These are phyloP conservation scores for Copidosoma floridanum DNA, from an alignment of 1,140 invertebrate genomes.

Conservation along the genomic window DNA sequence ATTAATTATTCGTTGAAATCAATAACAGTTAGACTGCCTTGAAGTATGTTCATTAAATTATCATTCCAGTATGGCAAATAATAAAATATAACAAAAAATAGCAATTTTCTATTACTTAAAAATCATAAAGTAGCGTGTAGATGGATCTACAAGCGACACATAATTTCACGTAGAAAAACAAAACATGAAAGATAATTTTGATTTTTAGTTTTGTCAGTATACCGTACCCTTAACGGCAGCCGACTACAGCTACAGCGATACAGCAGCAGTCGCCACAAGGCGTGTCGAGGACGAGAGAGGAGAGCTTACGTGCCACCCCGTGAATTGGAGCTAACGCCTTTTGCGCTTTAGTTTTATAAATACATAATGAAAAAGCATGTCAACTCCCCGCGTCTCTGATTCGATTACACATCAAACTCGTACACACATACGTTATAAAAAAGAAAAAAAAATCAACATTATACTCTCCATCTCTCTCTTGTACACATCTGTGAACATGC, in stretches of 20 bases:
- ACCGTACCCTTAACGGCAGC: constrained; percentile 28
- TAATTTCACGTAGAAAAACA: background rate
- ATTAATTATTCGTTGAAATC: background rate
- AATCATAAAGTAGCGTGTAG: no score
- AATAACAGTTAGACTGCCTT: no score
- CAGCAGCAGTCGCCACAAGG: constrained; percentile 15
- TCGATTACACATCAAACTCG: no score
- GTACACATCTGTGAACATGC: constrained; percentile 22
- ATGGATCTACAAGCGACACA: no score
- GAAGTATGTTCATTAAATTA: no score
- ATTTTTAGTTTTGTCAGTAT: constrained; percentile 30
- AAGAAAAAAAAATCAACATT: no score
- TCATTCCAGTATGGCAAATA: no score
- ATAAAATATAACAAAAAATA: no score
- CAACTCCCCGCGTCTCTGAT: constrained; percentile 23
- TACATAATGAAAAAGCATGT: no score
- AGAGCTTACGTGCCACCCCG: constrained; percentile 24
- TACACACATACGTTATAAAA: no score
- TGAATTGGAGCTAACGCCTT: constrained; percentile 26
- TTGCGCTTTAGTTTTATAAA: constrained; percentile 29
- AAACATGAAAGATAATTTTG: constrained; percentile 7
- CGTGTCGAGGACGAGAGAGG: constrained; percentile 12
- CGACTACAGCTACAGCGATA: constrained; percentile 36
- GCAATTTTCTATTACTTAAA: no score
- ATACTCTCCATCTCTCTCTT: constrained; percentile 15